Evolutionary conservation across 2,797 vertebrate species (phyloP).

Genomic region (Sphenodon punctatus): DNA sequence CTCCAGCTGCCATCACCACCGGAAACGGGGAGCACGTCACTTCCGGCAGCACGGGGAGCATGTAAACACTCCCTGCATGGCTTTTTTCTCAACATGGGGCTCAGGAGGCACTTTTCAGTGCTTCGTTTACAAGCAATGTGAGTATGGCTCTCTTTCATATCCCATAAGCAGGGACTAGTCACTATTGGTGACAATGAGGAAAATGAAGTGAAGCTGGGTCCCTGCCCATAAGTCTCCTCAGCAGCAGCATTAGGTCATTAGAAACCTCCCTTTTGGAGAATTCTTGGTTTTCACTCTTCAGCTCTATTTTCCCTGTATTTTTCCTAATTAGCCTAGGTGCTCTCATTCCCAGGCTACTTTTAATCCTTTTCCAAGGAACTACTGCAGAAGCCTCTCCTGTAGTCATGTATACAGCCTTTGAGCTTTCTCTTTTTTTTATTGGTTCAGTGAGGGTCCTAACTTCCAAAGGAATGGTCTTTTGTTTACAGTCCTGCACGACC

Average conservation of each 20-base stretch:
- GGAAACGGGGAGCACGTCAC: too few species aligned
- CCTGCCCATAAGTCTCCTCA: background rate
- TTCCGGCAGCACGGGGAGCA: too few species aligned
- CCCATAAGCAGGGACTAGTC: too few species aligned
- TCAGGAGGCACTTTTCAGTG: too few species aligned
- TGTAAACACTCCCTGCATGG: too few species aligned
- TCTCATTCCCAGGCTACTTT: background rate
- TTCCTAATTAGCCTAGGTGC: background rate
- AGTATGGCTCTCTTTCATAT: background rate
- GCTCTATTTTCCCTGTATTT: background rate
- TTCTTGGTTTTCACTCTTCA: background rate
- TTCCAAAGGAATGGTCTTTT: slow-evolving; percentile 31
- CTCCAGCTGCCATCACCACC: too few species aligned
- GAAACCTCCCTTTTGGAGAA: background rate
- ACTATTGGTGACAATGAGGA: too few species aligned
- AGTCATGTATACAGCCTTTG: background rate
- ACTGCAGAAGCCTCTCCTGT: background rate
- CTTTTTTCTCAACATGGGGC: too few species aligned
- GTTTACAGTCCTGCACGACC: slow-evolving; percentile 30
- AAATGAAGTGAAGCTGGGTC: too few species aligned
- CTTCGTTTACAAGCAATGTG: too few species aligned
- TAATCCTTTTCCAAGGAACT: background rate
- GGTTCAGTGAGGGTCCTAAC: slow-evolving; percentile 17
- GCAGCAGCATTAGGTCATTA: background rate
- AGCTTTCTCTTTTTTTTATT: background rate